A percentile compares a stretch with the other conserved stretches of the same genome.
Conservation (phyloP, 2,888 invertebrate genomes). For the Druceiella hillmani region DNA sequence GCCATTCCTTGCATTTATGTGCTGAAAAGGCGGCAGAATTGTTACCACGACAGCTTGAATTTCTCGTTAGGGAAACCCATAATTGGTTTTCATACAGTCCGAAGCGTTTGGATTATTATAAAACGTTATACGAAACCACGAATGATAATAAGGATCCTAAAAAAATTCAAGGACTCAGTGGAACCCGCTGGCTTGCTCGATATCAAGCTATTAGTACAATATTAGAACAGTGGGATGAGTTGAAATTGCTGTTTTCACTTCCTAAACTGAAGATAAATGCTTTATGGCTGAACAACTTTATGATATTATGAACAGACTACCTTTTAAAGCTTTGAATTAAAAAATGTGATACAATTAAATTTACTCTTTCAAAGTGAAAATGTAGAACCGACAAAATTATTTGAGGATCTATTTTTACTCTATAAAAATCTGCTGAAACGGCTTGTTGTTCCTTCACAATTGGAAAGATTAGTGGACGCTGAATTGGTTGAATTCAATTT, state of each 20-base stretch:
- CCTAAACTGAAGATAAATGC: slow-evolving; percentile 12
- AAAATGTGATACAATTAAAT: slow-evolving; percentile 7
- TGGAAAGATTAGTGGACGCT: slow-evolving; percentile 18
- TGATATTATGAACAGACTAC: slow-evolving; percentile 12
- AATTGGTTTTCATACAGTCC: slow-evolving; percentile 16
- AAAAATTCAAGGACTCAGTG: slow-evolving; percentile 14
- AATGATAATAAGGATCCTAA: slow-evolving; percentile 11
- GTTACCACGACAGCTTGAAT: slow-evolving; percentile 16
- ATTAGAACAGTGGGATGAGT: slow-evolving; percentile 21
- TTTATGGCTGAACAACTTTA: slow-evolving; percentile 11
- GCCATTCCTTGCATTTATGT: slow-evolving; percentile 15
- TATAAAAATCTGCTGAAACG: slow-evolving; percentile 18
- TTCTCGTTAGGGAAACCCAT: slow-evolving; percentile 15
- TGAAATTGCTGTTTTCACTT: slow-evolving; percentile 19
- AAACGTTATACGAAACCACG: slow-evolving; percentile 13
- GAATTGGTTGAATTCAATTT: slow-evolving; percentile 20
- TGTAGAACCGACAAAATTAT: slow-evolving; percentile 18
- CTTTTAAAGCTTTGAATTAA: slow-evolving; percentile 14
- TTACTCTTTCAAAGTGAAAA: slow-evolving; percentile 17
- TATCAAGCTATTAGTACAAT: slow-evolving; percentile 14
- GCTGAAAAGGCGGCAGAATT: slow-evolving; percentile 14
- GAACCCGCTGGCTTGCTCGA: slow-evolving; percentile 14
- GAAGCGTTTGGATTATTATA: slow-evolving; percentile 15
- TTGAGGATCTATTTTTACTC: slow-evolving; percentile 19
- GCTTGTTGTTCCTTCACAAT: slow-evolving; percentile 18